phyloP scores from a whole-genome alignment of 2,113 vertebrate genomes.

The Nycticryphes semicollaris region DNA sequence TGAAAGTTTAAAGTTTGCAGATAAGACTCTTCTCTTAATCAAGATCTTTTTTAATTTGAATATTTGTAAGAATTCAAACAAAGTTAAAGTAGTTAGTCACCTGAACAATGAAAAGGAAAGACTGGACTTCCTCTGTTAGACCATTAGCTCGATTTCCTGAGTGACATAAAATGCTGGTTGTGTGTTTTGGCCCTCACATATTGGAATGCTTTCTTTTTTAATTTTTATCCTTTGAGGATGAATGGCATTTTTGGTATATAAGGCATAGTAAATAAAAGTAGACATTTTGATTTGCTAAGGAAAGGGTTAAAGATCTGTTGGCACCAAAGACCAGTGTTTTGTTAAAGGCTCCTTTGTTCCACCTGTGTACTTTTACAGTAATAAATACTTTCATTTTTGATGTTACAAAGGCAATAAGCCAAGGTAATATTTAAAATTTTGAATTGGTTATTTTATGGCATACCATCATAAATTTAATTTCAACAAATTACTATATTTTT shows the following conservation, averaged over 20 bases:
- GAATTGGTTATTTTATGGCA: neutral
- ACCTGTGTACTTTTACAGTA: neutral
- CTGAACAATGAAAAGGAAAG: neutral
- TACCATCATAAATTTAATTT: neutral
- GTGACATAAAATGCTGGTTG: neutral
- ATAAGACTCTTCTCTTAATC: neutral
- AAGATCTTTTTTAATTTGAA: neutral
- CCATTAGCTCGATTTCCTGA: neutral
- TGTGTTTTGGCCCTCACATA: neutral
- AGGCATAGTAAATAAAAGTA: neutral
- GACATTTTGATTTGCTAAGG: neutral
- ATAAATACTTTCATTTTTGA: neutral
- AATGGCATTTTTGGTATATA: neutral
- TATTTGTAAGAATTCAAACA: neutral
- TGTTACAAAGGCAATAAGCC: neutral
- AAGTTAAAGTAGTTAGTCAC: neutral
- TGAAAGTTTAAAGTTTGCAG: neutral
- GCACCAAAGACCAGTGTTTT: neutral
- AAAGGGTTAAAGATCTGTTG: neutral
- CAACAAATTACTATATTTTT: neutral
- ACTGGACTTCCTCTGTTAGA: neutral
- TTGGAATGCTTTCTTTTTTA: neutral
- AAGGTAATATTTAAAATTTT: neutral
- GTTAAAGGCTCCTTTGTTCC: neutral
- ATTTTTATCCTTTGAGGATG: neutral